Evolutionary conservation across 2,888 invertebrate genomes (phyloP).

Genomic region (Hololepta plana): DNA sequence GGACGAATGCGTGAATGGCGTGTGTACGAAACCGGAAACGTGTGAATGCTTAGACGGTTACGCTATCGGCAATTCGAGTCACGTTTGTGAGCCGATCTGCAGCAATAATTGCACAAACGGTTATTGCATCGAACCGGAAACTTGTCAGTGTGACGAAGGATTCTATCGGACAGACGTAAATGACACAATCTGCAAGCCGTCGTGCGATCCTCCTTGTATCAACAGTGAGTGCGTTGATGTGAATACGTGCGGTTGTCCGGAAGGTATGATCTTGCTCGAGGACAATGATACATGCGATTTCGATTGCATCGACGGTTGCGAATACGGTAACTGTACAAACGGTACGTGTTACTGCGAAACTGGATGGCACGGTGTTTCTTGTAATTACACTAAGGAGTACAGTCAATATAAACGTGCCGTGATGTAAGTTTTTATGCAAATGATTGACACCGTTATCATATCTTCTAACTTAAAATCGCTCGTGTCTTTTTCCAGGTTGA

Average conservation of each 20-base stretch:
- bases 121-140: constrained; percentile 13
- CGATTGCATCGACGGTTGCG: constrained; percentile 36
- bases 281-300: constrained; percentile 19
- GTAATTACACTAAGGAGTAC: too few species aligned
- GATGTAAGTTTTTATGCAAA: too few species aligned
- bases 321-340: constrained; percentile 45
- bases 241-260: constrained; percentile 32
- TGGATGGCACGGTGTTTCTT: too few species aligned
- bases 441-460: too few species aligned
- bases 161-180: constrained; percentile 7
- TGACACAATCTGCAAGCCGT: constrained; percentile 20
- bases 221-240: constrained; percentile 29
- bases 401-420: too few species aligned
- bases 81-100: constrained; percentile 9
- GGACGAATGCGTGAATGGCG: constrained; percentile 9
- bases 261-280: constrained; percentile 6
- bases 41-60: constrained; percentile 14
- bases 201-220: constrained; percentile 27
- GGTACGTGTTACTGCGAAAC: too few species aligned
- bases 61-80: too few species aligned
- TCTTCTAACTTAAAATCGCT: too few species aligned
- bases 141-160: constrained; percentile 8
- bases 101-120: constrained; percentile 19
- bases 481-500: too few species aligned
- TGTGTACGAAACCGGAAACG: constrained; percentile 9